Percentiles rank a stretch among this genome's conserved stretches.
Evolutionary conservation across 2,888 invertebrate genomes (phyloP).

Genomic region (Podotricha telesiphe): DNA sequence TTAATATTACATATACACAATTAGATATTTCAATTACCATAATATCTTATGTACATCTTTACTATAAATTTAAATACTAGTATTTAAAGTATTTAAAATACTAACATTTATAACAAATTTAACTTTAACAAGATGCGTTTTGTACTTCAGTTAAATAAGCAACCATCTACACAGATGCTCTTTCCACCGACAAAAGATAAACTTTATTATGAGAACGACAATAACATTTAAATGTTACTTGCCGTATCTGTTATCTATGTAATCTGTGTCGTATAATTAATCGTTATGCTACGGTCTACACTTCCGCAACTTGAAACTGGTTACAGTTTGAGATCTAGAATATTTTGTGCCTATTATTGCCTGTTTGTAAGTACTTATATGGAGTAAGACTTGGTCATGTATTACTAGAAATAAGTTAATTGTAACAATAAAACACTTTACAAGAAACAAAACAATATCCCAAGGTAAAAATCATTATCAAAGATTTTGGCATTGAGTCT

Average conservation of each 20-base stretch:
- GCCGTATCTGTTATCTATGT: conserved; percentile 52
- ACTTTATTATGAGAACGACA: conserved; percentile 46
- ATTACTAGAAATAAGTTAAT: too few relatives aligned
- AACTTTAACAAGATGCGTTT: conserved; percentile 39
- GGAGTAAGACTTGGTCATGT: too few relatives aligned
- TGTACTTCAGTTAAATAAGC: conserved; percentile 44
- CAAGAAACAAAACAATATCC: too few relatives aligned
- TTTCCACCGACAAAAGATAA: conserved; percentile 46
- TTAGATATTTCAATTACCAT: too few relatives aligned
- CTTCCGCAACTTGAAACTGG: conserved; percentile 66
- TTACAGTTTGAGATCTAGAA: conserved; percentile 52
- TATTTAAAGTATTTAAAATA: too few relatives aligned
- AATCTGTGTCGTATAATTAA: conserved; percentile 66
- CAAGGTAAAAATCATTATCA: too few relatives aligned
- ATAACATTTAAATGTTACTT: conserved; percentile 49
- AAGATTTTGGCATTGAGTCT: too few relatives aligned
- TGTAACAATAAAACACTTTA: too few relatives aligned
- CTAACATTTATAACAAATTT: conserved; percentile 31
- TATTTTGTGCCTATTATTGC: conserved; percentile 31
- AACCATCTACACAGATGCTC: conserved; percentile 47
- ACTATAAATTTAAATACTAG: too few relatives aligned
- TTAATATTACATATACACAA: too few relatives aligned
- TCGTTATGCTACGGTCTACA: conserved; percentile 55
- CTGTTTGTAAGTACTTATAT: too few relatives aligned
- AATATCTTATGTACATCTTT: too few relatives aligned